Evolutionary conservation across 2,113 vertebrate genomes (phyloP).

Genomic region (Ictidomys tridecemlineatus): DNA sequence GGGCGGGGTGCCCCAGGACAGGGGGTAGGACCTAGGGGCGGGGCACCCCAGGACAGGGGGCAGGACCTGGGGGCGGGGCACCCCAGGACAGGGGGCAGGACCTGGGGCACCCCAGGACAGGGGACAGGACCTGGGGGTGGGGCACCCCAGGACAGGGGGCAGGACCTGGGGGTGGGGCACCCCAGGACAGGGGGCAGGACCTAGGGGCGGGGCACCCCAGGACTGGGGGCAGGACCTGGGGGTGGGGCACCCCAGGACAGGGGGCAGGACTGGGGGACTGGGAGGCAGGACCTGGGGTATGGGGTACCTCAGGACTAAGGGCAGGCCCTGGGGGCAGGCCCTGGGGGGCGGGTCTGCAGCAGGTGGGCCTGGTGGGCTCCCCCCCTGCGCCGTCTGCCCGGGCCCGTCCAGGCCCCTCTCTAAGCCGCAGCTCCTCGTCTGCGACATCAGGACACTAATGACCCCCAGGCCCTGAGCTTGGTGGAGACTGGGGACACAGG

Average conservation of each 20-base stretch:
- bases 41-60: neutral
- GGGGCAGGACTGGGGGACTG: too few species aligned
- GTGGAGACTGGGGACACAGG: neutral
- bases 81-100: too few species aligned
- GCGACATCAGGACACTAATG: neutral
- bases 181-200: too few species aligned
- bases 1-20: too few species aligned
- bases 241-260: too few species aligned
- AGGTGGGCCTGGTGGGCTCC: neutral
- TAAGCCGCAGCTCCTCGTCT: neutral
- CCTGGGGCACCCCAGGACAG: too few species aligned
- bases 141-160: too few species aligned
- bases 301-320: too few species aligned
- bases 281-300: fast-evolving
- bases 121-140: neutral
- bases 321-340: neutral
- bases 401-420: neutral
- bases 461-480: neutral
- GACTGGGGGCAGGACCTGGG: too few species aligned
- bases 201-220: too few species aligned
- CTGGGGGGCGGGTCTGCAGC: neutral
- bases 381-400: neutral
- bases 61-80: too few species aligned
- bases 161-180: neutral
- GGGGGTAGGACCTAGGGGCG: too few species aligned